A percentile compares a stretch with the other conserved stretches of the same genome.
phyloP scores from a whole-genome alignment of 2,797 vertebrate species.

The Poeciliopsis infans region DNA sequence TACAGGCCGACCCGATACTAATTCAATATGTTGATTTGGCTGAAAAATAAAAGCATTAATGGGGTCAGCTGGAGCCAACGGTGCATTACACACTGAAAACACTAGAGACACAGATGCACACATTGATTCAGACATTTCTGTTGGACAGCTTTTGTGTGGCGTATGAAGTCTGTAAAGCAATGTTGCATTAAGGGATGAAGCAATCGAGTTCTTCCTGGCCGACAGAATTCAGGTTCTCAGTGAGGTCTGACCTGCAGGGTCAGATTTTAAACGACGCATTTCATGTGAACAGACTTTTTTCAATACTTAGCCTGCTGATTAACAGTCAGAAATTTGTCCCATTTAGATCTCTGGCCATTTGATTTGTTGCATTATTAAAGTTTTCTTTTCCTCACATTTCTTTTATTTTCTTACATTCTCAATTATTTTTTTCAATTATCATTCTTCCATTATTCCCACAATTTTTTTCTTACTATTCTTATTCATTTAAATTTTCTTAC shows the following conservation, averaged over 20 bases:
- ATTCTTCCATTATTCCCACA: background rate
- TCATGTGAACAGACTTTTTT: background rate
- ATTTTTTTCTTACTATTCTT: background rate
- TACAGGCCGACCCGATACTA: background rate
- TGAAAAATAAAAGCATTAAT: conserved; percentile 9
- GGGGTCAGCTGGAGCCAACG: conserved; percentile 6
- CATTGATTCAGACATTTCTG: conserved; percentile 1
- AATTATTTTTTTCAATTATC: background rate
- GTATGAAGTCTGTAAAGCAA: background rate
- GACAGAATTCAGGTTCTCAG: background rate
- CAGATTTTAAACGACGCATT: background rate
- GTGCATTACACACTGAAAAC: background rate
- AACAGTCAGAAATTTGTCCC: background rate
- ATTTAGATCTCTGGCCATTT: background rate
- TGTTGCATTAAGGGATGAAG: background rate
- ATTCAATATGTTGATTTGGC: conserved; percentile 10
- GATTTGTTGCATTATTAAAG: background rate
- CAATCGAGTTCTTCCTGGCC: background rate
- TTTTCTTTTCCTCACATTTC: background rate
- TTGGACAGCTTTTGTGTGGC: background rate
- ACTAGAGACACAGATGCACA: conserved; percentile 6
- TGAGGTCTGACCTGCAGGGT: background rate
- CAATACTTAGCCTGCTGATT: background rate
- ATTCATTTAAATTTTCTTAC: background rate
- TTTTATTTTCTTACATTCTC: background rate